Base-by-base conservation (phyloP, 2,797 vertebrate genomes). In the Gallinago solitaria region DNA sequence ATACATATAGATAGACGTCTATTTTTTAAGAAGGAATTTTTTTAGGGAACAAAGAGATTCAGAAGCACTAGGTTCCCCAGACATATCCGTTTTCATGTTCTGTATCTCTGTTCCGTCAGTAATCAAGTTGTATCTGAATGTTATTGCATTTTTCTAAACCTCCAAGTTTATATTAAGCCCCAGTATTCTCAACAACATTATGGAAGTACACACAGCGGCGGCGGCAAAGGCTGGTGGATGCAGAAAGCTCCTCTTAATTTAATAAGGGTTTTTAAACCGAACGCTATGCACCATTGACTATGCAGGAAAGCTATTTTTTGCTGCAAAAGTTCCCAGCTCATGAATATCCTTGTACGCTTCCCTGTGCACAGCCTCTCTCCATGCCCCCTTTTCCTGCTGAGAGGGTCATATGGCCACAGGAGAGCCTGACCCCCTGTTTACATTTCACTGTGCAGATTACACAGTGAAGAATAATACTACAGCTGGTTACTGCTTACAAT, bases 131-230 rank as follows among this genome's bases (percentile, higher is more conserved):
- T 94, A 97, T 94, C 90, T 82, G 71, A 93, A 96, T 96, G 94
- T 96, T 95, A 96, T 90, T 96, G 88, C 96, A 92, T 96, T 97
- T 97, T 97, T 97, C 93, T 94, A 93, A 92, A 88, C 92, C 83
- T 97, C 93, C 90, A 92, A 96, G 95, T 89, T 93, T 87, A 88
- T 96, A 93, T 92, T 95, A 94, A 97, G 89, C 69, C 54, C 69
- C 65, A 82, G 94, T 45, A 71, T 94, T 96, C 84, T 84, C 73
- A 92, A 80, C 70, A 84, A 57, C 79, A 82, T 59, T 90, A 91
- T 95, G 87, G 95, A 97, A 97, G 96, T 86, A 94, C 83, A 95
- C 80, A 92, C 76, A 37, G 73, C 87, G 73, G 78, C 93, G 57
- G 79, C 27, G 2, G 83, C 57, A 69, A 80, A 69, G 91, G 51